Evolutionary conservation across 2,797 vertebrate genomes (phyloP), one percentile per base, ranked within the genome.

Genomic region (Ctenopoma multispine): DNA sequence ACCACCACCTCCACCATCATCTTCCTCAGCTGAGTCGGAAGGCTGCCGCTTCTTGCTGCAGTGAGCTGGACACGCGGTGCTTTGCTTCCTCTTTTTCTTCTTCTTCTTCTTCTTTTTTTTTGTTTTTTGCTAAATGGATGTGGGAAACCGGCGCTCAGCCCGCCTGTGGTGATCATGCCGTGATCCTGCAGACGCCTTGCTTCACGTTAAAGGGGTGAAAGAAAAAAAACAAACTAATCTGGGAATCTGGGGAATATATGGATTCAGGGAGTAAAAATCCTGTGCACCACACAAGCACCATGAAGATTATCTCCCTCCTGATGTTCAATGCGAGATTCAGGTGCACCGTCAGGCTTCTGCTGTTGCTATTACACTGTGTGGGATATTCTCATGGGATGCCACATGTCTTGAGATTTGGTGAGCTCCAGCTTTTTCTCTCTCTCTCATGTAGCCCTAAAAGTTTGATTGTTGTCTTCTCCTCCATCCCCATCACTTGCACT

Each of bases 351-450:
- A 93, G 94, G 94, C 93, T 97, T 79, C 93, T 96, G 61, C 92
- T 97, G 92, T 96, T 96, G 93, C 95, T 96, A 57, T 91, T 96
- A 81, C 92, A 78, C 81, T 96, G 95, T 93, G 96, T 97, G 95
- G 97, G 97, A 94, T 96, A 94, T 95, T 96, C 95, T 87, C 95
- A 95, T 87, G 97, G 96, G 94, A 99, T 98, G 92, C 97, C 98
- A 78, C 97, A 99, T 92, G 98, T 99, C 64, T 80, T 99, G 89
- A 96, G 98, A 96, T 99, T 99, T 79, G 98, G 98, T 99, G 96
- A 99, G 98, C 58, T 56, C 5, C 54, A 66, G 61, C 36, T 68
- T 40, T 9, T 51, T 51, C 29, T 58, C 46, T 43, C 18, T 20
- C 14, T 48, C 12, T 47, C 14, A 1, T 44, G 10, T 29, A 4